Evolutionary conservation across 1,140 invertebrate genomes (phyloP), one percentile per base, ranked within the genome.

Genomic region (Cecropterus lyciades): DNA sequence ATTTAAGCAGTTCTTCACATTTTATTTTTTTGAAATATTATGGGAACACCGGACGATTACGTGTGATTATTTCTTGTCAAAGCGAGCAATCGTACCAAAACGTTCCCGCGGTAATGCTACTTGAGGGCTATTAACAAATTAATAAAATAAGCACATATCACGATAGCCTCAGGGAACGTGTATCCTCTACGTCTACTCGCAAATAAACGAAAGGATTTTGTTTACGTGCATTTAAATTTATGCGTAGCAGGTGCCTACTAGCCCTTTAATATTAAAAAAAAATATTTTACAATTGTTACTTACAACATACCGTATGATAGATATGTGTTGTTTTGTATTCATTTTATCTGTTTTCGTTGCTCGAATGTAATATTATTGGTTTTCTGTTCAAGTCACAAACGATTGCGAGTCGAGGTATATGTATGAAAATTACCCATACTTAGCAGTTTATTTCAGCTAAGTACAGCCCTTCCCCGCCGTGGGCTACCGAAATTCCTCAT

Each of bases 401-500:
- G 42, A 53, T 53, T 45, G 16, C 16, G 40, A 17, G 30, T 11
- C 33, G 27, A 10, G 17, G 17, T n/a, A 40, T 72, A 10, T 15
- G 49, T n/a, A 62, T 40, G 13, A 24, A 55, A 27, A 40, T 55
- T 30, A 65, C 20, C 46, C 3, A 46, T 17, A 52, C 48, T 64
- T 64, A n/a, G 33, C 49, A 30, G 49, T 65, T 55, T 65, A 56
- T 69, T 57, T 60, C 43, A 24, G 43, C 52, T 20, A 57, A 77
- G 69, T 85, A 68, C 80, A 72, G 33, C 73, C 75, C 77, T 75
- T 78, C 67, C 14, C 42, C 52, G 81, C 81, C 80, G 63, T 77
- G 73, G 81, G 81, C 83, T 82, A 85, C 81, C 79, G 73, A 85
- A 85, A 84, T 84, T 82, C 77, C 72, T 66, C 74, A 69, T 72